phyloP scores from a whole-genome alignment of 2,797 vertebrate species.

The Artibeus lituratus region DNA sequence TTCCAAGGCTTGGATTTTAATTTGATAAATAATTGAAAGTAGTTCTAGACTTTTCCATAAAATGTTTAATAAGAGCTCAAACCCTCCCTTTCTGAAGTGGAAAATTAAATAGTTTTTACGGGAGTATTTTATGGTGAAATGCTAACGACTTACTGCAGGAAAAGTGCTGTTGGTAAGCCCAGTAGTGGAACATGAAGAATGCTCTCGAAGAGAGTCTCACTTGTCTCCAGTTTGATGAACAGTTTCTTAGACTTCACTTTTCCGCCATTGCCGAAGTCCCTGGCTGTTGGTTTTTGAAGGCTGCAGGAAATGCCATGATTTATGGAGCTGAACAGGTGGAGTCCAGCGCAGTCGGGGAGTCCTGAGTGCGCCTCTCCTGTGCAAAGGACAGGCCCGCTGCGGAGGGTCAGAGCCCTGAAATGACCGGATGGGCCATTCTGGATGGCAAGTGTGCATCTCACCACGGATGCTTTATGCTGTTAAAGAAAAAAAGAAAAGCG shows the following conservation, averaged over 20 bases:
- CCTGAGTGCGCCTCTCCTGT: neutral
- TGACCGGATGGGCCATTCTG: neutral
- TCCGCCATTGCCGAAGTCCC: neutral
- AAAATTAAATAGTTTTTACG: slow-evolving; percentile 85
- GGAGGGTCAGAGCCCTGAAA: slow-evolving; percentile 44
- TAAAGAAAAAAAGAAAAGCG: neutral
- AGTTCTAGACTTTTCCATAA: slow-evolving; percentile 84
- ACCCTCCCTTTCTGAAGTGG: slow-evolving; percentile 75
- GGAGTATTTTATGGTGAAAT: slow-evolving; percentile 75
- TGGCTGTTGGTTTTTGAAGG: slow-evolving; percentile 32
- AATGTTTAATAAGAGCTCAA: slow-evolving; percentile 86
- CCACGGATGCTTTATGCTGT: neutral
- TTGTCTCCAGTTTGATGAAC: slow-evolving; percentile 49
- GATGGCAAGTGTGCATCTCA: neutral
- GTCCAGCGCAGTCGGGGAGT: neutral
- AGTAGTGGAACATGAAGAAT: slow-evolving; percentile 68
- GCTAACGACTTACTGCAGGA: slow-evolving; percentile 60
- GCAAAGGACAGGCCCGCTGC: neutral
- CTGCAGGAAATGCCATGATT: neutral
- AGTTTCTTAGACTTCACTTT: neutral
- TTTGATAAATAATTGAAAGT: slow-evolving; percentile 86
- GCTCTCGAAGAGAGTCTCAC: slow-evolving; percentile 22
- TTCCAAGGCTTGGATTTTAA: slow-evolving; percentile 81
- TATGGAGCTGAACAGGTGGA: slow-evolving; percentile 39
- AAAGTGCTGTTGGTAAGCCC: slow-evolving; percentile 34